Base-by-base conservation (phyloP, 2,113 vertebrate species). In the Typhlomys cinereus region DNA sequence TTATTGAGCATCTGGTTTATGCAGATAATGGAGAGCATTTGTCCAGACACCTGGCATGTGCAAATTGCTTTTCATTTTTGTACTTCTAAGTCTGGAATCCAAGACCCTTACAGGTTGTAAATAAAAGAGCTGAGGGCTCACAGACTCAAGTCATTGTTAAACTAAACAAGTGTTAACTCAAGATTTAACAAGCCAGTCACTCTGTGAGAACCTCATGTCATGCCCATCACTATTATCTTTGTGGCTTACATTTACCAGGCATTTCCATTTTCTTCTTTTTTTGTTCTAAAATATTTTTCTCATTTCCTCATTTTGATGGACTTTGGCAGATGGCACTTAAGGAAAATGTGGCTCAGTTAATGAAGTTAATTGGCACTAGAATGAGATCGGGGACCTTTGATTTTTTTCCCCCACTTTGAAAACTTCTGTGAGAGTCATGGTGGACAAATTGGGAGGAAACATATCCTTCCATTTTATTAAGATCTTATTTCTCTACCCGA, bases 1-100 rank as follows among this genome's bases (percentile, higher is more conserved):
- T 86, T 83, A 78, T 1, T 67, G 85, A 92, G 85, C 95, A 94
- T 93, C 95, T 95, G 96, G 88, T 83, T 96, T 90, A 93, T 86
- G 64, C 61, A 90, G 90, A 95, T 95, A 96, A 92, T 90, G 29
- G 74, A 66, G 61, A 95, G 82, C 48, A 84, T 94, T 92, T 89
- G 92, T 89, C 91, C 93, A 92, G 93, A 95, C 91, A 96, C 96
- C 95, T 95, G 91, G 93, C 81, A 75, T 88, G 69, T 96, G 75
- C 82, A 95, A 95, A 96, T 73, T 85, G 82, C 94, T 93, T 90
- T 79, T 95, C 44, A 36, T 92, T 92, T 94, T 93, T 95, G 44
- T 90, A 92, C 95, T 95, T 95, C 89, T 88, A 95, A 95, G 92
- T 93, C 69, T 78, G 90, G 59, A 95, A 94, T 69, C 54, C 31